phyloP scores from a whole-genome alignment of 2,888 invertebrate species.

The Cylindroiulus punctatus region DNA sequence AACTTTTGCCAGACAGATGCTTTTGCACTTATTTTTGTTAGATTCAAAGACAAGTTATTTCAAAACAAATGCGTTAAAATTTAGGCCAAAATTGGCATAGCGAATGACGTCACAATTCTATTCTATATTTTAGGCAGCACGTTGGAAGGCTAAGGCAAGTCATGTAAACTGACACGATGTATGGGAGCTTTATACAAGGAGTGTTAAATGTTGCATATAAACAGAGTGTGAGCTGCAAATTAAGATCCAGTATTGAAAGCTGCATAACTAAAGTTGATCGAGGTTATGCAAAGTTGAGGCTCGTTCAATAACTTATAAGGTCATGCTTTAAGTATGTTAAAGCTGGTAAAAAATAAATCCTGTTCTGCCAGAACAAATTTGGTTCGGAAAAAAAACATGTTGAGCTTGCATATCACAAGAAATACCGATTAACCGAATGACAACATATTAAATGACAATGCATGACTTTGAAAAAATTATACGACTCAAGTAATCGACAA shows the following conservation, averaged over 20 bases:
- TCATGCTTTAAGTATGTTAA: background rate
- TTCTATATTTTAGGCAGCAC: no score
- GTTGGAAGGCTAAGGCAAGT: no score
- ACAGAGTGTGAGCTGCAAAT: background rate
- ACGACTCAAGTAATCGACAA: conserved; percentile 16
- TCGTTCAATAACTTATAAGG: background rate
- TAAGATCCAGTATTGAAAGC: background rate
- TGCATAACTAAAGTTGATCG: background rate
- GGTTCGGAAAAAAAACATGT: background rate
- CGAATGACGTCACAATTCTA: background rate
- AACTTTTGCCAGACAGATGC: background rate
- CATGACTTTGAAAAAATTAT: conserved; percentile 45
- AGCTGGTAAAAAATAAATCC: background rate
- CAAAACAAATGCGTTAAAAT: no score
- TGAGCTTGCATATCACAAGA: background rate
- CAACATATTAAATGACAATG: conserved; percentile 47
- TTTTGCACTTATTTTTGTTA: background rate
- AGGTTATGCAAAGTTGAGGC: no score
- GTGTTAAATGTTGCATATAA: no score
- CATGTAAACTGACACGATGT: no score
- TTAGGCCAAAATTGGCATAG: background rate
- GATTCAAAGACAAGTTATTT: background rate
- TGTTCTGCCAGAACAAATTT: conserved; percentile 6
- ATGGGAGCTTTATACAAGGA: no score
- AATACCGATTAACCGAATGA: conserved; percentile 40